These are phyloP conservation scores for Drosophila littoralis DNA, from an alignment of 1,140 invertebrate species.

Conservation along the genomic window DNA sequence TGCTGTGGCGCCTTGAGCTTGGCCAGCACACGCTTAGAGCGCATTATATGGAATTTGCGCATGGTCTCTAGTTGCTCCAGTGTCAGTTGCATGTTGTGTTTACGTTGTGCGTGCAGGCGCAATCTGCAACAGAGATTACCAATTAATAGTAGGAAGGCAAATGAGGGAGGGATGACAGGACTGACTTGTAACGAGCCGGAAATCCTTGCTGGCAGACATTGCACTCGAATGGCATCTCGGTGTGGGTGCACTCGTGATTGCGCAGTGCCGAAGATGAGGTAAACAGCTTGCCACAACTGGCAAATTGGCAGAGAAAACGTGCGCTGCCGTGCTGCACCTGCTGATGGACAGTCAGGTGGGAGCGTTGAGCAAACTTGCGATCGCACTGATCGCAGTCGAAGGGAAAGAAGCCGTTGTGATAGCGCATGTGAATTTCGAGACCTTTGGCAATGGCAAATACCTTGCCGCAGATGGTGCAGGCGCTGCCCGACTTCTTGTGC, in stretches of 20 bases:
- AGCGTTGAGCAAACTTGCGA: slow-evolving; percentile 89
- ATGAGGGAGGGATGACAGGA: neutral
- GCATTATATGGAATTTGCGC: slow-evolving; percentile 61
- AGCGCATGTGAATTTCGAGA: slow-evolving; percentile 87
- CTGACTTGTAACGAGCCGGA: slow-evolving; percentile 62
- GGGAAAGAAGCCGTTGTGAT: slow-evolving; percentile 87
- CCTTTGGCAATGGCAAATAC: slow-evolving; percentile 85
- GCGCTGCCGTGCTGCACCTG: slow-evolving; percentile 56
- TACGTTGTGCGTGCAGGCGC: slow-evolving; percentile 48
- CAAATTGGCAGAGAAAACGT: slow-evolving; percentile 55
- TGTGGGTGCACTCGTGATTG: slow-evolving; percentile 62
- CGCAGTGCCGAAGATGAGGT: slow-evolving; percentile 58
- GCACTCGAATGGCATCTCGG: slow-evolving; percentile 69
- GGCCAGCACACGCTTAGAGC: slow-evolving; percentile 55
- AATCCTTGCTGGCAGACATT: slow-evolving; percentile 55
- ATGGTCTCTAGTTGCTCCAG: slow-evolving; percentile 57
- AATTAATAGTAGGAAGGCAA: too few relatives aligned
- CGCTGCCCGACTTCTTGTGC: slow-evolving; percentile 35
- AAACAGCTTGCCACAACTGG: slow-evolving; percentile 55
- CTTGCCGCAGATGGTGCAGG: slow-evolving; percentile 85
- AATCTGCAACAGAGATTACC: slow-evolving; percentile 41
- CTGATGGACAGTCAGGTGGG: slow-evolving; percentile 60
- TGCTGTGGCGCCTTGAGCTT: slow-evolving; percentile 11
- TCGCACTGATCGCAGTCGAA: slow-evolving; percentile 92
- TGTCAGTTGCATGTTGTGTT: slow-evolving; percentile 44